phyloP scores from a whole-genome alignment of 2,797 vertebrate species.

The Diglossa cyanea region DNA sequence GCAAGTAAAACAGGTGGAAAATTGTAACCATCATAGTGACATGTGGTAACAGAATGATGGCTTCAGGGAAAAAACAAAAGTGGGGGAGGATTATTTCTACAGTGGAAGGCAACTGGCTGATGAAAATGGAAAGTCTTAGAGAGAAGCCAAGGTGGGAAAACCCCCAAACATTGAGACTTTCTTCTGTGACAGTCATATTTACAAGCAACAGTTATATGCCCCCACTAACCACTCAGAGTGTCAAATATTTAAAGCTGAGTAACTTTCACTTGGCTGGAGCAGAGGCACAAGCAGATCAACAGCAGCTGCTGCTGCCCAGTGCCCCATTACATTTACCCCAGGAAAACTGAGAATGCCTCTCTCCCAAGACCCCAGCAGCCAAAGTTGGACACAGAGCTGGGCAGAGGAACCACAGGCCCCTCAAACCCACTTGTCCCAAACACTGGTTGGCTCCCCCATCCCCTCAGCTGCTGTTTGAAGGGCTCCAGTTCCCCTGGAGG shows the following conservation, averaged over 20 bases:
- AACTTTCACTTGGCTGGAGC: accelerated
- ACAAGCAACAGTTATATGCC: background rate
- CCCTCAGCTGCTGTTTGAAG: background rate
- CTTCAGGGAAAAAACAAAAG: background rate
- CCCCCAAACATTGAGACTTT: background rate
- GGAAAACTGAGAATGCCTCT: background rate
- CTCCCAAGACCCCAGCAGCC: background rate
- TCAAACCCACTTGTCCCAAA: background rate
- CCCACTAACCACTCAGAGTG: background rate
- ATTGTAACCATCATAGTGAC: background rate
- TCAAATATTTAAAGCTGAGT: background rate
- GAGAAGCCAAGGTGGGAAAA: background rate
- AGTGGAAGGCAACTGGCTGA: background rate
- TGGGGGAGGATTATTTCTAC: background rate
- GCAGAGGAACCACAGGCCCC: background rate
- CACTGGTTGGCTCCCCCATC: accelerated
- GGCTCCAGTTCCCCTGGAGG: background rate
- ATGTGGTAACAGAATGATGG: background rate
- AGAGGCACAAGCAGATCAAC: background rate
- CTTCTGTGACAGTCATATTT: background rate
- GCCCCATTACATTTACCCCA: background rate
- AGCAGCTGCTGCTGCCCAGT: background rate
- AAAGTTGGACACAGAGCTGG: accelerated
- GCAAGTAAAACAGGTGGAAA: background rate
- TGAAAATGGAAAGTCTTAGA: background rate